Evolutionary conservation across 2,113 vertebrate genomes (phyloP).

Genomic region (Caretta caretta): DNA sequence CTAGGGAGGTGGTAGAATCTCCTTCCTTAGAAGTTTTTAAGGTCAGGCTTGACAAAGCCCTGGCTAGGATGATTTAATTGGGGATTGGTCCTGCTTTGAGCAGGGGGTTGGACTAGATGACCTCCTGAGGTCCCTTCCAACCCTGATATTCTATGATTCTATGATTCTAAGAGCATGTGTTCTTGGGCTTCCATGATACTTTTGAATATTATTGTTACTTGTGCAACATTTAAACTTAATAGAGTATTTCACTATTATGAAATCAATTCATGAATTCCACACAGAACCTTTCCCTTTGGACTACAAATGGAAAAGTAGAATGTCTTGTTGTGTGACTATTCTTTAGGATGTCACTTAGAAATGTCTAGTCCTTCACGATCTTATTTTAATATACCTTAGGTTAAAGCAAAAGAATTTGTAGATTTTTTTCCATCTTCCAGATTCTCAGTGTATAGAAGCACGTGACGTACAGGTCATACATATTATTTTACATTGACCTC

Average conservation of each 20-base stretch:
- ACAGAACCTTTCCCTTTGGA: not conserved
- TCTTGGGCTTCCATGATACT: not conserved
- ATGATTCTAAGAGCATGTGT: not conserved
- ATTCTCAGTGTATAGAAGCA: not conserved
- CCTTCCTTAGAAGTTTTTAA: too few species aligned
- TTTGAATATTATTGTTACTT: not conserved
- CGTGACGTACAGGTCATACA: not conserved
- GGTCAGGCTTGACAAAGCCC: too few species aligned
- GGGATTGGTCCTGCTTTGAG: too few species aligned
- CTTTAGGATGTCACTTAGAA: not conserved
- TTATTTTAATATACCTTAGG: not conserved
- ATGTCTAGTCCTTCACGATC: not conserved
- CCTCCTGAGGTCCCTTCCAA: too few species aligned
- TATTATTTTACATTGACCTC: constrained; percentile 20
- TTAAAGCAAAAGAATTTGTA: fast-evolving
- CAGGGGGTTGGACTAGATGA: too few species aligned
- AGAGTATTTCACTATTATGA: not conserved
- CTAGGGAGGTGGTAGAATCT: too few species aligned
- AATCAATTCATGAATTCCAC: not conserved
- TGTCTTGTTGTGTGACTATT: fast-evolving
- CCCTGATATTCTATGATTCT: too few species aligned
- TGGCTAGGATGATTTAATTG: too few species aligned
- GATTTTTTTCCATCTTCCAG: not conserved
- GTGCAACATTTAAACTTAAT: not conserved
- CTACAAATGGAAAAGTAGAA: not conserved